Base-by-base conservation (phyloP, 2,113 vertebrate species). In the Myanophis thanlyinensis region DNA sequence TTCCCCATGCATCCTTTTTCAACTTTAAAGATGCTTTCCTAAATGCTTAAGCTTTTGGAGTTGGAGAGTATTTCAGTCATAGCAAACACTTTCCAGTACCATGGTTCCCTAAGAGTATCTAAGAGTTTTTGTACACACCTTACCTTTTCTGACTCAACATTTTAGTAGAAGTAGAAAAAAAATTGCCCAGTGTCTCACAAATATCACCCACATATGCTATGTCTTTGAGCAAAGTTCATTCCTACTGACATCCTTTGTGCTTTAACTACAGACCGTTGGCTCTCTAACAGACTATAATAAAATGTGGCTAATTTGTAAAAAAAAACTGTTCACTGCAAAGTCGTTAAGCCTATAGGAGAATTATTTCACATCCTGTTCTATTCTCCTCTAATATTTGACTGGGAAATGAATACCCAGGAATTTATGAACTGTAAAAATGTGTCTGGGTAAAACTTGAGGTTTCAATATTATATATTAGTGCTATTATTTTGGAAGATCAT, bases 131-230 rank as follows among this genome's bases (percentile, higher is more conserved):
- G 27, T 35, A 91, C 30, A 86, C 6, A 59, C 4, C 25, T 49
- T 54, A 67, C 2, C 91, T 0, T 49, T 13, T 80, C 49, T 15
- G 89, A 93, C 7, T 87, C 80, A 87, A 95, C 0, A 47, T 94
- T 96, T 48, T 56, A 90, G 59, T 94, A 95, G 96, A 93, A 97
- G 95, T 87, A 94, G 92, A 95, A 48, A 48, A 13, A 46, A 6
- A 40, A 85, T 23, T 89, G 56, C 46, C 23, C 30, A 35, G 40
- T 40, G 48, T 8, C 95, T 73, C 7, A 52, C 87, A 87, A 88
- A 95, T 73, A 88, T 91, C 44, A 51, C 92, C 62, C 92, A 95
- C 85, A 12, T 49, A 89, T 73, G 30, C 46, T 85, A 93, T 11
- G 91, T 86, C 73, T 35, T 46, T 86, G 93, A 96, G 91, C 0